Conservation (phyloP, 2,797 vertebrate species). For the Fundulus diaphanus region DNA sequence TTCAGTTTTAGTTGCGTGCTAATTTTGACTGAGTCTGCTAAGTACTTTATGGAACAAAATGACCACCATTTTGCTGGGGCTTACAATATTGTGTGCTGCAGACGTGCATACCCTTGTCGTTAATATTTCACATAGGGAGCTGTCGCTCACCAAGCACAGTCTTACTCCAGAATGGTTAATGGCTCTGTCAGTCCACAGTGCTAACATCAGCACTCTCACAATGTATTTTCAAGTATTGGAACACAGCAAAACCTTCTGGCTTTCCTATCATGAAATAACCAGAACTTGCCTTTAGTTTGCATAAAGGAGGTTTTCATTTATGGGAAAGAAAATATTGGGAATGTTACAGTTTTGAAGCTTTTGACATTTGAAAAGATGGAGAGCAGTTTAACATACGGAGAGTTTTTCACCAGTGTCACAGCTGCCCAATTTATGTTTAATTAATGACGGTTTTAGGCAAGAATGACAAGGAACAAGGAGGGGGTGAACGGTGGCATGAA, state of each 20-base stretch:
- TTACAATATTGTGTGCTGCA: background rate
- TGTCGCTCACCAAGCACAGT: background rate
- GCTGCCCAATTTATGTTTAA: background rate
- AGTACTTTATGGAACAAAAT: background rate
- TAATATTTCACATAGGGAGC: constrained; percentile 43
- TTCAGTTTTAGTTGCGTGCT: constrained; percentile 7
- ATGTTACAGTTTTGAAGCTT: background rate
- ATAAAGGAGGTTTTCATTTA: background rate
- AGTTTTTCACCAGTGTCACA: background rate
- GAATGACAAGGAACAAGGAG: background rate
- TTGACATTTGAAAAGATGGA: background rate
- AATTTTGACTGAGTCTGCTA: background rate
- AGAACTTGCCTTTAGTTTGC: background rate
- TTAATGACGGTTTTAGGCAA: background rate
- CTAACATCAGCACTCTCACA: constrained; percentile 1
- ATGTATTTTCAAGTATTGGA: background rate
- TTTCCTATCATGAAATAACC: background rate
- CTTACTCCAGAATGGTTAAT: background rate
- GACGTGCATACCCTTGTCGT: constrained; percentile 9
- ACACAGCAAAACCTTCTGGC: background rate
- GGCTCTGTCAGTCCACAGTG: background rate
- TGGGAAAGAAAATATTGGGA: background rate
- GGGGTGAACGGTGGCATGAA: constrained; percentile 1
- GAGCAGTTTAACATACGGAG: background rate
- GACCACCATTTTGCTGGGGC: background rate